Percentiles rank a stretch among this genome's conserved stretches.
Evolutionary conservation across 2,888 invertebrate species (phyloP).

Genomic region (Dinocampus coccinellae): DNA sequence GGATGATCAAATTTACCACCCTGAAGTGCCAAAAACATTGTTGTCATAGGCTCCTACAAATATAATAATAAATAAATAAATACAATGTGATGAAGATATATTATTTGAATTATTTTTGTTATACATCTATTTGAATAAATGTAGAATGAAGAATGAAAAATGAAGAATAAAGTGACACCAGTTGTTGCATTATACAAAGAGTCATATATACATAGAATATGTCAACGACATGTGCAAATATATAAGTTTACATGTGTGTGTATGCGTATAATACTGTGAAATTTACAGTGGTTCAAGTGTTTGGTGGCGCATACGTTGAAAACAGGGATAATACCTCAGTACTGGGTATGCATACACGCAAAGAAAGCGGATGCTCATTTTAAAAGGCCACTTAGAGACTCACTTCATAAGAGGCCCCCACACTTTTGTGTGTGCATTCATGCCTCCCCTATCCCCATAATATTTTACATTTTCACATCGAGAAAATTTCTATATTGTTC

Average conservation of each 20-base stretch:
- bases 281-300: slow-evolving; percentile 45
- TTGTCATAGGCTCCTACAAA: slow-evolving; percentile 96
- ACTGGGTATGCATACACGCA: slow-evolving; percentile 30
- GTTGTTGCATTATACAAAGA: neutral
- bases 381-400: slow-evolving; percentile 57
- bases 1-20: slow-evolving; percentile 99
- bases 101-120: neutral
- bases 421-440: slow-evolving; percentile 25
- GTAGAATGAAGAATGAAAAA: neutral
- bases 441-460: neutral
- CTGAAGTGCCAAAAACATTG: slow-evolving; percentile 97
- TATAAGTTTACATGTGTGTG: too few relatives aligned
- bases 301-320: slow-evolving; percentile 21
- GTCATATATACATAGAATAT: neutral
- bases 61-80: slow-evolving; percentile 32
- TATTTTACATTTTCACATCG: neutral
- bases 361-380: slow-evolving; percentile 50
- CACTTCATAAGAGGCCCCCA: slow-evolving; percentile 53
- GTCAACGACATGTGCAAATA: neutral
- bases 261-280: slow-evolving; percentile 41
- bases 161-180: neutral
- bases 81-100: neutral
- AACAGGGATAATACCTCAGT: slow-evolving; percentile 37
- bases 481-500: neutral
- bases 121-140: neutral